phyloP scores from a whole-genome alignment of 2,888 invertebrate species.

The Deilephila elpenor region DNA sequence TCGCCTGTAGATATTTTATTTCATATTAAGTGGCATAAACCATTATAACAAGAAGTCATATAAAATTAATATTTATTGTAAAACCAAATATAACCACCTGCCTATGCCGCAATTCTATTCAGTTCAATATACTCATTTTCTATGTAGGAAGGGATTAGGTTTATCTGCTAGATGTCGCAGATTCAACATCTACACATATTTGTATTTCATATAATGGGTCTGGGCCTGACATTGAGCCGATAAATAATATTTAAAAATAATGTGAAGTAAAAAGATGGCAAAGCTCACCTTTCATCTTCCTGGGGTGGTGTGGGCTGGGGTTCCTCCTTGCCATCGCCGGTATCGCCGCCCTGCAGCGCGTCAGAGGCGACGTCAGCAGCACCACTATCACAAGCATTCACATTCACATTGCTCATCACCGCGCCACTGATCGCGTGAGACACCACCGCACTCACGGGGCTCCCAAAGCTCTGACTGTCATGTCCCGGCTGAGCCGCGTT shows the following conservation, averaged over 20 bases:
- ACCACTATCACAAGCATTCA: slow-evolving; percentile 80
- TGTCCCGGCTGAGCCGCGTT: slow-evolving; percentile 69
- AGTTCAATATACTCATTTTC: no score
- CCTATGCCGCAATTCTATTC: no score
- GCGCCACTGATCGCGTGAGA: slow-evolving; percentile 77
- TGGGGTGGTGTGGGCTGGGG: slow-evolving; percentile 63
- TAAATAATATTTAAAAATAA: not conserved
- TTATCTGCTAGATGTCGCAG: no score
- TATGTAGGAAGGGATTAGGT: no score
- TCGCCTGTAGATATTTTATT: no score
- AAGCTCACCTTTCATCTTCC: slow-evolving; percentile 82
- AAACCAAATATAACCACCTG: no score
- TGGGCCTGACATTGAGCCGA: no score
- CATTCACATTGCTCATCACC: slow-evolving; percentile 79
- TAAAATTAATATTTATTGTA: no score
- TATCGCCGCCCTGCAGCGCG: slow-evolving; percentile 67
- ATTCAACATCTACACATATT: no score
- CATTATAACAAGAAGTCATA: no score
- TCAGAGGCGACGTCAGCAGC: slow-evolving; percentile 70
- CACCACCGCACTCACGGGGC: slow-evolving; percentile 81
- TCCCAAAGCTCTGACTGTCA: slow-evolving; percentile 81
- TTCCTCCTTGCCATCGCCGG: slow-evolving; percentile 78
- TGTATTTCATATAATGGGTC: no score
- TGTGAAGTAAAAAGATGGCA: slow-evolving; percentile 14
- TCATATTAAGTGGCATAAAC: no score